Evolutionary conservation across 2,888 invertebrate species (phyloP).

Genomic region (Diplolepis rosae): DNA sequence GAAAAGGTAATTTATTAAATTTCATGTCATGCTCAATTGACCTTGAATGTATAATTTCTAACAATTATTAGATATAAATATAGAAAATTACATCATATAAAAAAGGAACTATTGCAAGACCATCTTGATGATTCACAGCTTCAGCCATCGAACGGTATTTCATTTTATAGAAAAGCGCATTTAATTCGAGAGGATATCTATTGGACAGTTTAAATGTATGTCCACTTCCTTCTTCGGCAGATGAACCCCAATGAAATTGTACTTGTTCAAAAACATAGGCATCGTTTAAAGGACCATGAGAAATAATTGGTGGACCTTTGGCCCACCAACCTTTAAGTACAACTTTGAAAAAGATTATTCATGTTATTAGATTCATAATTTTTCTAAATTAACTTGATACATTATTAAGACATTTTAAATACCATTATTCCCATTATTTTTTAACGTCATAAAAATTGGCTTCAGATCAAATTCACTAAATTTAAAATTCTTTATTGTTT

Average conservation of each 20-base stretch:
- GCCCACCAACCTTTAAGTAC: neutral
- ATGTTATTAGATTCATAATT: neutral
- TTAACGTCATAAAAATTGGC: neutral
- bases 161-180: neutral
- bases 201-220: neutral
- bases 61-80: no score
- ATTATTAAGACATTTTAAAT: neutral
- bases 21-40: no score
- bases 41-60: no score
- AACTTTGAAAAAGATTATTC: neutral
- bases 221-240: neutral
- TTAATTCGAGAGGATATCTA: neutral
- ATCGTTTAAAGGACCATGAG: neutral
- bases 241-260: conserved; percentile 1
- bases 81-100: neutral
- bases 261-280: neutral
- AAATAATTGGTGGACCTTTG: neutral
- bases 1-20: no score
- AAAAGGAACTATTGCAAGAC: neutral
- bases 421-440: neutral
- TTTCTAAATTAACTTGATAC: no score
- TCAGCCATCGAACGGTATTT: neutral
- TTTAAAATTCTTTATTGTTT: neutral
- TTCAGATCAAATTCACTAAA: neutral
- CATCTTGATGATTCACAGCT: neutral